Conservation (phyloP, 2,888 invertebrate genomes). For the Polyommatus icarus region DNA sequence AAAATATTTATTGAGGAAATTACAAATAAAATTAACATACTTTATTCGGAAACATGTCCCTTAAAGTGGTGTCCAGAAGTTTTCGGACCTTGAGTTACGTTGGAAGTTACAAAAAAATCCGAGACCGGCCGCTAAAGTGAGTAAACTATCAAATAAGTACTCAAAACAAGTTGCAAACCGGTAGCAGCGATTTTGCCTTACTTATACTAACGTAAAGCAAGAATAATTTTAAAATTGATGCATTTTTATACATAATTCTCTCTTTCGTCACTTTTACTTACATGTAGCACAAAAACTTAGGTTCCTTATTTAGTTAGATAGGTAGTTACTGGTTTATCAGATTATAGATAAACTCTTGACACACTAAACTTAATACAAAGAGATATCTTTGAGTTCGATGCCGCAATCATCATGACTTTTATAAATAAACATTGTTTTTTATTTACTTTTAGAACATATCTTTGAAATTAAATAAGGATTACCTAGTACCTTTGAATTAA, state of each 20-base stretch:
- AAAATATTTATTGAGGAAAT: background rate
- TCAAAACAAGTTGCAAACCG: slow-evolving; percentile 23
- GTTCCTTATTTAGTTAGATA: background rate
- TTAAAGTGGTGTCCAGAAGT: slow-evolving; percentile 60
- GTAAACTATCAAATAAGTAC: slow-evolving; percentile 39
- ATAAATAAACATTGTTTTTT: background rate
- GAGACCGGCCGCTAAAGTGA: slow-evolving; percentile 63
- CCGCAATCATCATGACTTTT: background rate
- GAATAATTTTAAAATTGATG: background rate
- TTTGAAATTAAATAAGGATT: background rate
- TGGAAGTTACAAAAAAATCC: slow-evolving; percentile 65
- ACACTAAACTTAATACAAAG: background rate
- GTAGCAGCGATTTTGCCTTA: background rate
- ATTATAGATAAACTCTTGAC: slow-evolving; percentile 30
- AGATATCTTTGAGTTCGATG: background rate
- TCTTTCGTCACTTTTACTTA: background rate
- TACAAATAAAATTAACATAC: background rate
- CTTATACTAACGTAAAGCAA: background rate
- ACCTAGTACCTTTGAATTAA: background rate
- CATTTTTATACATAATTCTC: background rate
- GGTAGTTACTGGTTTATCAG: slow-evolving; percentile 9
- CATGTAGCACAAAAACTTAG: background rate
- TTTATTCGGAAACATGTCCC: slow-evolving; percentile 56
- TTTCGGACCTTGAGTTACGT: slow-evolving; percentile 66
- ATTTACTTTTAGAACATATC: background rate